These are phyloP conservation scores for Yponomeuta malinellus DNA, from an alignment of 2,888 invertebrate species.

Conservation along the genomic window DNA sequence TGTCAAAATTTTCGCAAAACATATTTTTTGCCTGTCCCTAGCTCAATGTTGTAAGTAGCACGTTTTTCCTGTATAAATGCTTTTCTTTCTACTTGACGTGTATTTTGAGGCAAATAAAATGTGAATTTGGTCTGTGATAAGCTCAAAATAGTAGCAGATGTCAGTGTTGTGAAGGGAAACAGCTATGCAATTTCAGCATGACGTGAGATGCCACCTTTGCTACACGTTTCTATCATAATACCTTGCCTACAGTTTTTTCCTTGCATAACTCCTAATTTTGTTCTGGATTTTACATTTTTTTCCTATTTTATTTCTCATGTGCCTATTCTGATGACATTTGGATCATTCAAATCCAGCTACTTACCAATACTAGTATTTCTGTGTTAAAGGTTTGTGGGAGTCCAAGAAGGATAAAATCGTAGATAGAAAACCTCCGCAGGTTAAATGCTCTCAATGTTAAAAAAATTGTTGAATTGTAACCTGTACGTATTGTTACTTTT, in stretches of 20 bases:
- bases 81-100: background rate
- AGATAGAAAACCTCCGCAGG: too few species aligned
- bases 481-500: too few species aligned
- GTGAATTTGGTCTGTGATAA: background rate
- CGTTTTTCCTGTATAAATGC: background rate
- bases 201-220: background rate
- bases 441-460: too few species aligned
- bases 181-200: background rate
- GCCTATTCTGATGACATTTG: too few species aligned
- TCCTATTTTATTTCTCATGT: too few species aligned
- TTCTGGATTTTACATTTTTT: too few species aligned
- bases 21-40: background rate
- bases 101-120: background rate
- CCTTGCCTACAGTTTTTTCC: background rate
- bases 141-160: background rate
- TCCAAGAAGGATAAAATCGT: too few species aligned
- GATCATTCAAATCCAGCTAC: too few species aligned
- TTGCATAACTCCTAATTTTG: too few species aligned
- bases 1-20: constrained; percentile 24
- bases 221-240: background rate
- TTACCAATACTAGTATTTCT: too few species aligned
- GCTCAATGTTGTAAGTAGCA: background rate
- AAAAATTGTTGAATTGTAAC: too few species aligned
- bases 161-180: background rate
- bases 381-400: too few species aligned